These are phyloP conservation scores for Lepidurus couesii DNA, from an alignment of 1,140 invertebrate species.

Conservation along the genomic window DNA sequence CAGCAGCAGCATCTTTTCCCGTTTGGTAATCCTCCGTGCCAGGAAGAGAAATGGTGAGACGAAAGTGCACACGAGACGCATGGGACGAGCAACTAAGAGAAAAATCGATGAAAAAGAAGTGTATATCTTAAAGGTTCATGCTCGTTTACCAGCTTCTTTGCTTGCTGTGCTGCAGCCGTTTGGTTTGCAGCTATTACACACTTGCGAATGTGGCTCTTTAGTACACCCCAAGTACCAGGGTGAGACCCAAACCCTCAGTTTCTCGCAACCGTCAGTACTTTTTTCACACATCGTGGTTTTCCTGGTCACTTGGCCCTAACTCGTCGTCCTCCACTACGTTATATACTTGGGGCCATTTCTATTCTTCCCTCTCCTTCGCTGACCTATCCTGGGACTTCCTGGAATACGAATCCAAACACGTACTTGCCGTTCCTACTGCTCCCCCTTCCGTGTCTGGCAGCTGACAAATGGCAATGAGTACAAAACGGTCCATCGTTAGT, in stretches of 20 bases:
- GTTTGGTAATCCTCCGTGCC: constrained; percentile 13
- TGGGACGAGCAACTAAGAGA: background rate
- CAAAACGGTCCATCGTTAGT: constrained; percentile 10
- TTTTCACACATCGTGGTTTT: background rate
- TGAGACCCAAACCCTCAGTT: background rate
- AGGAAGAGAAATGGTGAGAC: background rate
- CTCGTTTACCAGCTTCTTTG: background rate
- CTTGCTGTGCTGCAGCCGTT: background rate
- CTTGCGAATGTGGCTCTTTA: background rate
- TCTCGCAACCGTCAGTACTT: background rate
- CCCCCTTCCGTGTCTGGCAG: background rate
- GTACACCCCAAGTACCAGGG: background rate
- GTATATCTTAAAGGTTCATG: background rate
- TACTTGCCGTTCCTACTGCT: background rate
- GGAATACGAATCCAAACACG: background rate
- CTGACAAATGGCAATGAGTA: background rate
- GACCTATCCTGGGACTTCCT: background rate
- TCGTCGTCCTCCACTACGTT: too few species aligned
- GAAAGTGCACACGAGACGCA: background rate
- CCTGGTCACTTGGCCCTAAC: background rate
- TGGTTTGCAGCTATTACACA: background rate
- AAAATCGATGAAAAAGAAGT: constrained; percentile 5
- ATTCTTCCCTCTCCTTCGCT: too few species aligned
- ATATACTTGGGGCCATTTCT: too few species aligned
- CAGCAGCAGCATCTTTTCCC: background rate